Conservation (phyloP, 2,888 invertebrate genomes). For the Nomada goodeniana region DNA sequence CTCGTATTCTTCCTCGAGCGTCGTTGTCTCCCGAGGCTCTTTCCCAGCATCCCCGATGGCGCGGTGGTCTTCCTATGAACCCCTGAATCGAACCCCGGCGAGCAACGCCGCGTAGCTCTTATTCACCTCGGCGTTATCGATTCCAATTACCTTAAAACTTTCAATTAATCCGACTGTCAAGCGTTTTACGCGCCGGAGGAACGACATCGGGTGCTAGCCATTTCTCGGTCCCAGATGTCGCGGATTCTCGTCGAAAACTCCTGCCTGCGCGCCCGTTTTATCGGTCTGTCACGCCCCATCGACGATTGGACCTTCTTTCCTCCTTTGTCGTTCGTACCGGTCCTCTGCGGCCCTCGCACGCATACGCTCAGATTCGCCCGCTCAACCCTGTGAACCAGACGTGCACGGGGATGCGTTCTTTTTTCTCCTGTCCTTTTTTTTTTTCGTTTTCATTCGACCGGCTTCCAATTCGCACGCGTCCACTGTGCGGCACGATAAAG, state of each 20-base stretch:
- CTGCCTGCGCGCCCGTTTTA: slow-evolving; percentile 73
- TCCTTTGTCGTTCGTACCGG: slow-evolving; percentile 41
- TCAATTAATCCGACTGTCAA: slow-evolving; percentile 80
- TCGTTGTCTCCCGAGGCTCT: slow-evolving; percentile 33
- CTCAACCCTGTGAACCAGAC: neutral
- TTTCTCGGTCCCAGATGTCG: slow-evolving; percentile 70
- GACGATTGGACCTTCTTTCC: slow-evolving; percentile 79
- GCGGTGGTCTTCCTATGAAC: slow-evolving; percentile 16
- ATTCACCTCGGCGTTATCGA: slow-evolving; percentile 70
- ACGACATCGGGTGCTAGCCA: slow-evolving; percentile 56
- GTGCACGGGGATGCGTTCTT: slow-evolving; percentile 14
- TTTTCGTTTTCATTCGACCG: slow-evolving; percentile 48
- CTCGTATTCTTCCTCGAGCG: slow-evolving; percentile 15
- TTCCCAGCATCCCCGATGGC: neutral
- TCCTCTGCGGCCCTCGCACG: neutral
- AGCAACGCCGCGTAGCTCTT: slow-evolving; percentile 48
- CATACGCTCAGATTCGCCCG: neutral
- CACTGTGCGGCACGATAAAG: slow-evolving; percentile 46
- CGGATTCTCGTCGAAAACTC: slow-evolving; percentile 66
- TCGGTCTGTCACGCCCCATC: slow-evolving; percentile 80
- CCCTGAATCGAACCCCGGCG: slow-evolving; percentile 34
- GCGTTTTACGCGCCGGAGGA: slow-evolving; percentile 65
- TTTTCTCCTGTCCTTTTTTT: slow-evolving; percentile 15
- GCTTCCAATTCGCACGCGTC: slow-evolving; percentile 67
- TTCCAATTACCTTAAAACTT: slow-evolving; percentile 80